Evolutionary conservation across 2,113 vertebrate species (phyloP).

Genomic region (Cryptoleucopteryx plumbea): DNA sequence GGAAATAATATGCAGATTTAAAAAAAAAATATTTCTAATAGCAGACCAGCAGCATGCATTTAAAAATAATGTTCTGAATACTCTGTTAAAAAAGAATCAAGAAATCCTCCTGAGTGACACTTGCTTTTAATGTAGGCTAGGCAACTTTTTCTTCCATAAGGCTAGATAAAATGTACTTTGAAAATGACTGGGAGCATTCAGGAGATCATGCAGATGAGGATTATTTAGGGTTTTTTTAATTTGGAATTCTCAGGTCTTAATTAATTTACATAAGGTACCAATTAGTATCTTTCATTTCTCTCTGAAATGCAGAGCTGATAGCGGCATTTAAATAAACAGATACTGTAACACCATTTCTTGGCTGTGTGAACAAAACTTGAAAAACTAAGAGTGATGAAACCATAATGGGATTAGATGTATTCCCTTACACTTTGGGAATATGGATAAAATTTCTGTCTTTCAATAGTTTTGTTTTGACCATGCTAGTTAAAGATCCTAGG

Average conservation of each 20-base stretch:
- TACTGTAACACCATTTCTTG: background rate
- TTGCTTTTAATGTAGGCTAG: background rate
- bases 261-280: background rate
- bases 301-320: background rate
- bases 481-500: background rate
- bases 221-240: background rate
- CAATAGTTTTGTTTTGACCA: background rate
- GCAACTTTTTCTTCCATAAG: background rate
- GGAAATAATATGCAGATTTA: background rate
- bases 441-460: background rate
- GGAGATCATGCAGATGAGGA: background rate
- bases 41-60: background rate
- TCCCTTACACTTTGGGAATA: background rate
- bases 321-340: background rate
- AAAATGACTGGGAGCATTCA: background rate
- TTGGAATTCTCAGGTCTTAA: background rate
- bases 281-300: background rate
- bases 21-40: background rate
- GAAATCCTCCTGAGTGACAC: background rate
- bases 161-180: background rate
- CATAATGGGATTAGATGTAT: constrained; percentile 7
- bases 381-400: background rate
- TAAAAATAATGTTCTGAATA: background rate
- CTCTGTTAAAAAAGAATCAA: background rate
- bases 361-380: background rate